Base-by-base conservation (phyloP, 2,888 invertebrate genomes). In the Synanthedon vespiformis region DNA sequence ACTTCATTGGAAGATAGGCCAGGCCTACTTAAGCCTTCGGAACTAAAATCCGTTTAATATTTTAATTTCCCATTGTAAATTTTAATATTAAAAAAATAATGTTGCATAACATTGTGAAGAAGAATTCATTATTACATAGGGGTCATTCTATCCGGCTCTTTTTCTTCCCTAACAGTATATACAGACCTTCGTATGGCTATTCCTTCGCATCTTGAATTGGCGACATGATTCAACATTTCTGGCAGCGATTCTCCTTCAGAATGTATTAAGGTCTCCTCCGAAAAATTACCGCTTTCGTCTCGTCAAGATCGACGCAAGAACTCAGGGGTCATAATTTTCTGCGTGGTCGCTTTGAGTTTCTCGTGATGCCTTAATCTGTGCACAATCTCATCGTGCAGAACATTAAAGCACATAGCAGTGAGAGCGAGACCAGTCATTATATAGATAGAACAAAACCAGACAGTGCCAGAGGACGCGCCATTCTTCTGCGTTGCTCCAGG, bases 351-450 rank as follows among this genome's bases (percentile, higher is more conserved):
- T 57, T 81, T 84, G 4, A 83, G 58, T 55, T 84, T 85, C 57
- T 88, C 88, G 51, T 88, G 86, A 65, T 92, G 93, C 65, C 92
- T 91, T 56, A 94, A 80, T 61, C 95, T 90, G 76, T 95, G 94
- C 12, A 95, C 93, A 56, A 95, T 94, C 77, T 95, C 95, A 73
- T 95, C 95, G 73, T 95, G 95, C 18, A 95, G 89, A 50, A 95
- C 94, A 77, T 95, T 95, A 81, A 95, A 95, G 68, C 95, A 95
- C 95, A 95, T 95, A 40, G 95, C 95, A 14, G 95, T 95, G 59
- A 96, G 81, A 1, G 95, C 95, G 89, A 96, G 92, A 1, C 95
- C 95, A 41, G 93, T 93, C 90, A 96, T 94, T 60, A 95, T 95
- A 79, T 95, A 96, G 61, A 94, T 90, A 50, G 95, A 95, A 75